Evolutionary conservation across 92 coral and sea anemone species (phyloP).

Genomic region (Muricea muricata): DNA sequence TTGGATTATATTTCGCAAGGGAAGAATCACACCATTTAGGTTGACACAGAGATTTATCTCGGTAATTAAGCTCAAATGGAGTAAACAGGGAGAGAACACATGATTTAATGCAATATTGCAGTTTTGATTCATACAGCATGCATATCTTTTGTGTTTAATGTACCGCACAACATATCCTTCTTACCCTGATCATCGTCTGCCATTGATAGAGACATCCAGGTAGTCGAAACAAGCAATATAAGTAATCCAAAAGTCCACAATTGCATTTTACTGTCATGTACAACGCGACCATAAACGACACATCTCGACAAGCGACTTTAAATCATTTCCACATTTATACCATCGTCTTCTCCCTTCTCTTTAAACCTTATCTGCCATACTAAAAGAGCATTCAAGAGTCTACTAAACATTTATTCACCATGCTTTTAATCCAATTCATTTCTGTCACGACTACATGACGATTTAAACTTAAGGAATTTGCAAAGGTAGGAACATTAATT

Average conservation of each 20-base stretch:
- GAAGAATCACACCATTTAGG: background rate
- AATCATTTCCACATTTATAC: background rate
- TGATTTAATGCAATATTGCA: background rate
- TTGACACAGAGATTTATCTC: background rate
- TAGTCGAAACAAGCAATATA: background rate
- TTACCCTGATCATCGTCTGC: background rate
- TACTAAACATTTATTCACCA: background rate
- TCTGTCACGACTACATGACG: constrained; percentile 5
- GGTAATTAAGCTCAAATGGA: background rate
- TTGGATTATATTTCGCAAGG: constrained; percentile 4
- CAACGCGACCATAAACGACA: background rate
- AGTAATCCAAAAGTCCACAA: constrained; percentile 13
- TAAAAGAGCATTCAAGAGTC: background rate
- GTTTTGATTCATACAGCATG: background rate
- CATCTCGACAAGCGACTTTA: background rate
- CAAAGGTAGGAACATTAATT: background rate
- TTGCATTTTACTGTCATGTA: background rate
- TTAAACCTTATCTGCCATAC: background rate
- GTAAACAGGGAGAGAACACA: background rate
- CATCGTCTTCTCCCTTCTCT: background rate
- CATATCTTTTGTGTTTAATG: background rate
- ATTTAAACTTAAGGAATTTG: background rate
- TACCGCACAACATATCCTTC: background rate
- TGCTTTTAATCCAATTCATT: background rate
- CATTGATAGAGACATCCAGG: background rate